phyloP scores from a whole-genome alignment of 53 echinoderm and acorn worm genomes.

The Apostichopus leukothele region DNA sequence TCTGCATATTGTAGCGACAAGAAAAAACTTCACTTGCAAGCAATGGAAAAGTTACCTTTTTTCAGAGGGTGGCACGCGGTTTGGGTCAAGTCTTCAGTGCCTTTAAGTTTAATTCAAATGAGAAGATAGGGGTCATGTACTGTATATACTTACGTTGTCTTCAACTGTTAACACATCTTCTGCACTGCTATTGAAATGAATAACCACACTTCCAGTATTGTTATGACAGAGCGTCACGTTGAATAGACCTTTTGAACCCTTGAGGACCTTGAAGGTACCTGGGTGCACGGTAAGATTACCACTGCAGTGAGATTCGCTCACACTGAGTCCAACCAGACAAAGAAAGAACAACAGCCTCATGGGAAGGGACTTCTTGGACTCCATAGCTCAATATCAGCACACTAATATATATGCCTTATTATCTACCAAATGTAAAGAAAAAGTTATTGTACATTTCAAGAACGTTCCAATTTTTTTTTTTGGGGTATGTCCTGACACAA shows the following conservation, averaged over 20 bases:
- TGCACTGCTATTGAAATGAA: neutral
- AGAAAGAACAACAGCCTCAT: neutral
- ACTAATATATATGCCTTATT: too few relatives aligned
- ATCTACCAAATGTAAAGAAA: too few relatives aligned
- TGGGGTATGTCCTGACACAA: too few relatives aligned
- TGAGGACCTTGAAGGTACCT: neutral
- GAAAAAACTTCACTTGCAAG: too few relatives aligned
- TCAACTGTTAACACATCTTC: neutral
- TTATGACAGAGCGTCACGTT: slow-evolving; percentile 22
- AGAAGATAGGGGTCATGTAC: neutral
- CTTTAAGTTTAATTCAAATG: too few relatives aligned
- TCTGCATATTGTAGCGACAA: too few relatives aligned
- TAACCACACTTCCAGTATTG: neutral
- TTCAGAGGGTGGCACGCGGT: too few relatives aligned
- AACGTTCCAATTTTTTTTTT: too few relatives aligned
- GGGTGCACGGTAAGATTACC: neutral
- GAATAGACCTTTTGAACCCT: neutral
- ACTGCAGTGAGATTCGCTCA: neutral
- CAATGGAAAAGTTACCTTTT: too few relatives aligned
- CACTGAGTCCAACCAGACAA: neutral
- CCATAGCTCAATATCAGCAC: neutral
- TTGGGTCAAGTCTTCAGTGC: too few relatives aligned
- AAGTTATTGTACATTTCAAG: too few relatives aligned
- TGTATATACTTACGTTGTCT: slow-evolving; percentile 6
- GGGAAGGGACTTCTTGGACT: neutral